phyloP scores from a whole-genome alignment of 2,797 vertebrate genomes.

The Arctocebus calabarensis region DNA sequence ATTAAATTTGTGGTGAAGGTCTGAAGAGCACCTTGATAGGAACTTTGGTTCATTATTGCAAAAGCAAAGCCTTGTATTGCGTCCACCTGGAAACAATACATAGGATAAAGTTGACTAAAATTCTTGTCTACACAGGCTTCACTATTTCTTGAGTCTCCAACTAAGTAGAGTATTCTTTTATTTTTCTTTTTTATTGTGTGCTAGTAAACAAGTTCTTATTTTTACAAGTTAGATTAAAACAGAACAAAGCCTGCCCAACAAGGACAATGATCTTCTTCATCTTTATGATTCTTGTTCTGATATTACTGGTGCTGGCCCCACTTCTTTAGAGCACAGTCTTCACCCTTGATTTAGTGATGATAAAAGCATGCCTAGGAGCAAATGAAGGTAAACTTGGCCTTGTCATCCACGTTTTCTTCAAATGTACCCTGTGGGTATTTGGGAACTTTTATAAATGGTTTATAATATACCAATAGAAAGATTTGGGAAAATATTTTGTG shows the following conservation, averaged over 20 bases:
- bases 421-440: neutral
- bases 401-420: neutral
- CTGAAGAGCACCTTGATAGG: neutral
- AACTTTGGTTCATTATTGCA: neutral
- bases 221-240: neutral
- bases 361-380: neutral
- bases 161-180: neutral
- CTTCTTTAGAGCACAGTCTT: rapidly evolving
- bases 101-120: neutral
- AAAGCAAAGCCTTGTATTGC: neutral
- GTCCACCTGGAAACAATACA: neutral
- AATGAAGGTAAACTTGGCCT: neutral
- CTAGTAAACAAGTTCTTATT: neutral
- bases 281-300: neutral
- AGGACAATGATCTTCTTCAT: neutral
- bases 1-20: constrained; percentile 35
- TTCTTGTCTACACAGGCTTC: neutral
- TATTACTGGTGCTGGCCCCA: rapidly evolving
- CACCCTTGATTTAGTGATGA: rapidly evolving
- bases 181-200: neutral
- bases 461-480: neutral
- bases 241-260: neutral
- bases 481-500: neutral
- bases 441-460: neutral
- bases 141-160: neutral